A percentile compares a stretch with the other conserved stretches of the same genome.
phyloP scores from a whole-genome alignment of 37 sponge, comb jelly and placozoan species.

The Theonella swinhoei region DNA sequence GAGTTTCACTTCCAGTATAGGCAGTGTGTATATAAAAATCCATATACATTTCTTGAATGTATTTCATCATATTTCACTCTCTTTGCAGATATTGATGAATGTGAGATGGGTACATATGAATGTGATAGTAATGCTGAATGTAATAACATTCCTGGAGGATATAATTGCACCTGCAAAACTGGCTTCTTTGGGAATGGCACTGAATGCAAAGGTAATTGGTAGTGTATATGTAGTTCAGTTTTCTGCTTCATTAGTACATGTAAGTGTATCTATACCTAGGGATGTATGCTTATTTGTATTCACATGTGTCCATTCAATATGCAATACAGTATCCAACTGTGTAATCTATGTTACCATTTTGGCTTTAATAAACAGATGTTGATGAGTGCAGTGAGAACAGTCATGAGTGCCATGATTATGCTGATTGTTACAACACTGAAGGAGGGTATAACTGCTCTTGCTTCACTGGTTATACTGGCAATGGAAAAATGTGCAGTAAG shows the following conservation, averaged over 20 bases:
- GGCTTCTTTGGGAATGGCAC: not conserved
- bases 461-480: constrained; percentile 33
- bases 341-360: no score
- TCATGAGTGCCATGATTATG: constrained; percentile 12
- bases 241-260: constrained; percentile 11
- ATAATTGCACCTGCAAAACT: not conserved
- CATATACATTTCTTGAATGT: no score
- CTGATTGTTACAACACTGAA: constrained; percentile 32
- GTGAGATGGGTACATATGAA: not conserved
- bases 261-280: not conserved
- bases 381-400: constrained; percentile 25
- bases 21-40: no score
- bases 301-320: not conserved
- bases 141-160: not conserved
- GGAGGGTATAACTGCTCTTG: constrained; percentile 45
- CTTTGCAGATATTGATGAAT: constrained; percentile 11
- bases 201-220: not conserved
- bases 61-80: no score
- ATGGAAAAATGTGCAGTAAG: constrained; percentile 1
- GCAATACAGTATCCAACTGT: not conserved
- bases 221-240: not conserved
- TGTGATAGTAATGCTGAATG: not conserved
- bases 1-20: no score
- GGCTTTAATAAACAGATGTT: no score
- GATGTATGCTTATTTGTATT: not conserved